Evolutionary conservation across 2,113 vertebrate species (phyloP).

Genomic region (Tetraodon nigroviridis): DNA sequence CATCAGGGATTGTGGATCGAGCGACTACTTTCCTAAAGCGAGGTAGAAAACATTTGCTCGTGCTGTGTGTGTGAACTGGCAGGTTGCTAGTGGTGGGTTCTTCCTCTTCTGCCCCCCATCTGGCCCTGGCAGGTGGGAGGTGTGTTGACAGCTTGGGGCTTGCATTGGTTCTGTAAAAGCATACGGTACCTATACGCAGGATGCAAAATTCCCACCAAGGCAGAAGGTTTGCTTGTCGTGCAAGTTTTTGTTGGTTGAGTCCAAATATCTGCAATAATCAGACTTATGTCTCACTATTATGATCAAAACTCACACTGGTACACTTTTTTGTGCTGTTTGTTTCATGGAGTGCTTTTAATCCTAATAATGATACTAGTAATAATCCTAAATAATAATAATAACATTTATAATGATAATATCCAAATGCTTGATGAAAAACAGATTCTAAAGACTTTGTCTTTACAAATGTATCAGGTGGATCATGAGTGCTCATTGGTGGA

Average conservation of each 20-base stretch:
- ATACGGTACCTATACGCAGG: not conserved
- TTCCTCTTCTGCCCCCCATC: constrained; percentile 8
- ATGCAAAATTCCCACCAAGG: not conserved
- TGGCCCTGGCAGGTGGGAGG: constrained; percentile 48
- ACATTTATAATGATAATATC: too few species aligned
- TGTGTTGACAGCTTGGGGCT: constrained; percentile 42
- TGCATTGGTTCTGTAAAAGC: constrained; percentile 13
- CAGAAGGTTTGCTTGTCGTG: too few species aligned
- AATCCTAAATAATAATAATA: too few species aligned
- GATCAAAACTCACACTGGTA: not conserved
- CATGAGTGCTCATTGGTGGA: constrained; percentile 28
- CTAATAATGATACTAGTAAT: not conserved
- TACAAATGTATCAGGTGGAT: too few species aligned
- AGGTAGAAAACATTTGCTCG: constrained; percentile 83
- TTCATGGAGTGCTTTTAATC: constrained; percentile 2
- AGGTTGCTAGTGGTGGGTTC: constrained; percentile 23
- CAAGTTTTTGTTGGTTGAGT: too few species aligned
- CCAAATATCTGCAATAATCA: too few species aligned
- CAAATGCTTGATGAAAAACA: too few species aligned
- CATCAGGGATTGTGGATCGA: constrained; percentile 87
- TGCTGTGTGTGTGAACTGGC: constrained; percentile 68
- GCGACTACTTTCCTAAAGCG: constrained; percentile 85
- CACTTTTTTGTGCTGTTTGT: constrained; percentile 1
- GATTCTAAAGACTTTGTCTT: too few species aligned
- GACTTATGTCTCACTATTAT: too few species aligned